phyloP scores from a whole-genome alignment of 2,797 vertebrate species.

The Eulemur albifrons region DNA sequence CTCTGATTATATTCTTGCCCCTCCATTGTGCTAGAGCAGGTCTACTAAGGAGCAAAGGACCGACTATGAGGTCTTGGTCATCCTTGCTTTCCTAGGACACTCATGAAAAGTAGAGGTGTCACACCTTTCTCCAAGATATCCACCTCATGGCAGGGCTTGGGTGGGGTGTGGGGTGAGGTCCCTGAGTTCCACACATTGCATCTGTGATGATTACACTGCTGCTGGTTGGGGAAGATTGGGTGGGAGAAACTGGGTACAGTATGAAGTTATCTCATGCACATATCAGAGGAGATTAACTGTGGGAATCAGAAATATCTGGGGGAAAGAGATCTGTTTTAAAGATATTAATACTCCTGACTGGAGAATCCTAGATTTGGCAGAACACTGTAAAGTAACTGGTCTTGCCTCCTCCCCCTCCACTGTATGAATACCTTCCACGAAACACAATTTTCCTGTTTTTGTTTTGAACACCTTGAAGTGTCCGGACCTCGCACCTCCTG shows the following conservation, averaged over 20 bases:
- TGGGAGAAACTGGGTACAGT: neutral
- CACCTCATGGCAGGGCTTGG: neutral
- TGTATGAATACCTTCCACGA: neutral
- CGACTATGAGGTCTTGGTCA: neutral
- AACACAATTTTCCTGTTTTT: neutral
- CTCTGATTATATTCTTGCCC: neutral
- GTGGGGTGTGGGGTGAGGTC: rapidly evolving
- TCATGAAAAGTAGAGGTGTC: neutral
- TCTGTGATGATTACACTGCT: neutral
- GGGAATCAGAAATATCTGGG: neutral
- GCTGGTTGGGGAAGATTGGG: neutral
- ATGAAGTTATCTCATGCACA: neutral
- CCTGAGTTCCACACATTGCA: too few relatives aligned
- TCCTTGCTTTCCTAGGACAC: neutral
- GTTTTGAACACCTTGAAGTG: neutral
- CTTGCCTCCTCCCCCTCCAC: neutral
- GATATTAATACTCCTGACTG: neutral
- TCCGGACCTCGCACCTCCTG: neutral
- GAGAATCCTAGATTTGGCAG: neutral
- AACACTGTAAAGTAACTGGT: neutral
- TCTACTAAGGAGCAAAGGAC: neutral
- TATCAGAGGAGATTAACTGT: neutral
- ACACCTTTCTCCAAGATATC: neutral
- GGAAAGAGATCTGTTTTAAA: neutral
- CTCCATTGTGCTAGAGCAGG: neutral